These are phyloP conservation scores for Chrysolina oricalcia DNA, from an alignment of 2,888 invertebrate species.

Conservation along the genomic window DNA sequence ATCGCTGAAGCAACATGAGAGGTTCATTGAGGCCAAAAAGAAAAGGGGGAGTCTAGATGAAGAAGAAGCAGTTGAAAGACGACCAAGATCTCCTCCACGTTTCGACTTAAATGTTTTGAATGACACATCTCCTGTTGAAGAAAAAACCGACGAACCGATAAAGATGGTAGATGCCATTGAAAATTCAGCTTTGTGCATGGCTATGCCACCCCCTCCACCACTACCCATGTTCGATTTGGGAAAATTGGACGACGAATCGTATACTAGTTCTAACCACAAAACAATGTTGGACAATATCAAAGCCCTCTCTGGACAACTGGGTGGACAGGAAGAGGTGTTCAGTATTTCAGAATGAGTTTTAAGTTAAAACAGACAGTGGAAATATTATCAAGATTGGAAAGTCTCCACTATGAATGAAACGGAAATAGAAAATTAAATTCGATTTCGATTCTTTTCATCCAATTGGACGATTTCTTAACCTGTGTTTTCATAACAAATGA, in stretches of 20 bases:
- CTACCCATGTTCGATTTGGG: conserved; percentile 35
- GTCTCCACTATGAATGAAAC: no score
- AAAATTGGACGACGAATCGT: conserved; percentile 25
- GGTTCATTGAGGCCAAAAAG: conserved; percentile 58
- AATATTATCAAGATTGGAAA: no score
- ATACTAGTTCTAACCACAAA: conserved; percentile 26
- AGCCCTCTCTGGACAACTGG: conserved; percentile 54
- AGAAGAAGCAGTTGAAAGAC: conserved; percentile 40
- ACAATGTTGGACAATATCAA: conserved; percentile 56
- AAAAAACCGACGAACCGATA: not conserved
- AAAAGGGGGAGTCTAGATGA: conserved; percentile 54
- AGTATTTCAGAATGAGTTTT: conserved; percentile 37
- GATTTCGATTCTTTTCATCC: no score
- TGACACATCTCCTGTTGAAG: not conserved
- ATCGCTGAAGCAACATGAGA: conserved; percentile 56
- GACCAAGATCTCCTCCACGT: conserved; percentile 42
- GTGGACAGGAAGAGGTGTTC: conserved; percentile 55
- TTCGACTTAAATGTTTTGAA: conserved; percentile 49
- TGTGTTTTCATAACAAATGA: no score
- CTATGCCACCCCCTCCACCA: conserved; percentile 43
- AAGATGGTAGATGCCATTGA: not conserved
- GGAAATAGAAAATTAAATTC: no score
- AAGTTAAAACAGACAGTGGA: no score
- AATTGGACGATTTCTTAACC: no score
- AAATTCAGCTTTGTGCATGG: not conserved